Evolutionary conservation across 1,140 invertebrate species (phyloP), one percentile per base, ranked within the genome.

Genomic region (Arion vulgaris): DNA sequence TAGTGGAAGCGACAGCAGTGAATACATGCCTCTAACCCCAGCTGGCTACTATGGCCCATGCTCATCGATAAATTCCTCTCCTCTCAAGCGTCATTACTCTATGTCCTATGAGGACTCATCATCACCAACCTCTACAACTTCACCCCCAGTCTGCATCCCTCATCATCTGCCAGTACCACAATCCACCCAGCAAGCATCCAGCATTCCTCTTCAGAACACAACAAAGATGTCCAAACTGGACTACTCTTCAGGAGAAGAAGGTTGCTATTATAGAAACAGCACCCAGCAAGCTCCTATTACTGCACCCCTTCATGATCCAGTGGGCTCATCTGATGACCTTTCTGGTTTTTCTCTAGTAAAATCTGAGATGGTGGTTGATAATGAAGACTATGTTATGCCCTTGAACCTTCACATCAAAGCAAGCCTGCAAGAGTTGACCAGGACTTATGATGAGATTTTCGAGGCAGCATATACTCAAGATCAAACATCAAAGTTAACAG

Each of bases 401-500:
- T 66, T 90, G 53, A 51, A 62, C 15, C 82, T 85, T n/a, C 86
- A 90, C 49, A 85, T 88, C 28, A 73, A 82, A 15, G 78, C 77
- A 51, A 86, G 86, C 77, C 89, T 91, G 23, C 73, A 78, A 26
- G 76, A 84, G 36, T 75, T 91, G 53, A 84, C 87, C 51, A 75
- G 82, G 51, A 85, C 86, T 45, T 90, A 90, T 69, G 66, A 78
- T 32, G 53, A 81, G 15, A 88, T 90, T 23, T 89, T 90, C 82
- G 88, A 90, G 68, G 84, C 83, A 57, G 85, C 88, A 1, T 91
- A 91, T 71, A 83, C 83, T 9, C 85, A 85, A 32, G 80, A 86
- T 45, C 86, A 89, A 49, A 73, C 83, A 5, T 79, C 75, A 17
- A 89, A 87, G 72, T 49, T 90, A 7, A 81, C 57, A 15, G 82